phyloP scores from a whole-genome alignment of 2,797 vertebrate genomes.

The Martes flavigula region DNA sequence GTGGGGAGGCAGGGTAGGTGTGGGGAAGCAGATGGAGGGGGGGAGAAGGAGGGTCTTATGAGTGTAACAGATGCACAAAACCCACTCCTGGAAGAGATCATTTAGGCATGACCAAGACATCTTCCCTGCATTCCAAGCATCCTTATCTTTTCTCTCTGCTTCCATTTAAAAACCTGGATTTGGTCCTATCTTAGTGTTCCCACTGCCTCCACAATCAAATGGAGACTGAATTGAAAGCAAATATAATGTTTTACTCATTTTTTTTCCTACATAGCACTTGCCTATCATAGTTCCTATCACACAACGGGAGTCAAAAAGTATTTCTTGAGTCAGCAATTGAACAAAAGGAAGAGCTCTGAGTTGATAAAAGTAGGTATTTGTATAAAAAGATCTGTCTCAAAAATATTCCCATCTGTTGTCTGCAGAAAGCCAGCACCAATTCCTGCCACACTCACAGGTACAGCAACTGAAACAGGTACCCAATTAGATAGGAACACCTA shows the following conservation, averaged over 20 bases:
- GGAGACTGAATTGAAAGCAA: not conserved
- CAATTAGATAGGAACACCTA: not conserved
- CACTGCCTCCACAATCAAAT: not conserved
- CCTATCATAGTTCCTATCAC: not conserved
- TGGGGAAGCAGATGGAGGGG: rapidly evolving
- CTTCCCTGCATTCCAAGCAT: not conserved
- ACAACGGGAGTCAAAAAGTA: not conserved
- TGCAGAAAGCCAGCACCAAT: not conserved
- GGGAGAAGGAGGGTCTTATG: not conserved
- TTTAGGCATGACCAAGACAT: not conserved
- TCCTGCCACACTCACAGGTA: not conserved
- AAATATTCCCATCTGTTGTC: not conserved
- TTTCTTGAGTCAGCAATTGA: not conserved
- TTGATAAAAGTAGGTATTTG: not conserved
- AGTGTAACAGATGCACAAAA: not conserved
- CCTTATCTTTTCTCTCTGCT: not conserved
- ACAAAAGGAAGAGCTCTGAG: not conserved
- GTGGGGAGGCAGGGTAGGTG: not conserved
- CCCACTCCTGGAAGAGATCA: not conserved
- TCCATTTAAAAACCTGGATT: not conserved
- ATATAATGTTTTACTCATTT: not conserved
- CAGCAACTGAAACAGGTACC: not conserved
- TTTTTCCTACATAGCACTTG: not conserved
- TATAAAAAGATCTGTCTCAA: not conserved
- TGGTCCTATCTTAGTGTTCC: not conserved